Evolutionary conservation across 2,888 invertebrate genomes (phyloP), one percentile per base, ranked within the genome.

Genomic region (Psylliodes chrysocephalus): DNA sequence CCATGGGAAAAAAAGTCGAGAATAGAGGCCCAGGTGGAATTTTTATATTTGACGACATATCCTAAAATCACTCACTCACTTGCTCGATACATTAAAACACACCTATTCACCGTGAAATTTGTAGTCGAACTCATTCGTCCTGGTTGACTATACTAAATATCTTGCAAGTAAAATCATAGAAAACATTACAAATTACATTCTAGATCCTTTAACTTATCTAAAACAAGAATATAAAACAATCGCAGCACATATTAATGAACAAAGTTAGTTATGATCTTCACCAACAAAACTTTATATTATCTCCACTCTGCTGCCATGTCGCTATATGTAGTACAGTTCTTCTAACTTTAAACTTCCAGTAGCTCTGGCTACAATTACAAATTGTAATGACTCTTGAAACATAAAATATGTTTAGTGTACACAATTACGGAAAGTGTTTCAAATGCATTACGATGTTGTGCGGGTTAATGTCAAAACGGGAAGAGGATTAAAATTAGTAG

Each of bases 231-330:
- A 14, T 49, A 49, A 49, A n/a, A 49, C 49, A 49, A 49, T 18
- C 18, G 42, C 19, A 49, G 28, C 14, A 49, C 30, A 49, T 49
- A 42, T 28, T 49, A 49, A 49, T 49, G 49, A 49, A 49, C 49
- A 49, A 49, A 49, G 19, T 49, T 49, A 28, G 49, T 49, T 49
- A 49, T 49, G 49, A 49, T 49, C 49, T 49, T 28, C 28, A 49
- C 15, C 15, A 49, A 19, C 14, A 30, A 28, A 49, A 49, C 25
- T 49, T 49, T 49, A 49, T 49, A 28, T 28, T 49, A 49, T 22
- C 22, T 22, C 3, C 22, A 14, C 49, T 25, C 25, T 44, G 28
- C 28, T 3, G 30, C 17, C 7, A 8, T 22, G 8, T 7, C 15
- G 49, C 28, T 49, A 25, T 12, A 28, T 14, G 25, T 28, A 49